Evolutionary conservation across 2,888 invertebrate genomes (phyloP).

Genomic region (Seira sanloemensis): DNA sequence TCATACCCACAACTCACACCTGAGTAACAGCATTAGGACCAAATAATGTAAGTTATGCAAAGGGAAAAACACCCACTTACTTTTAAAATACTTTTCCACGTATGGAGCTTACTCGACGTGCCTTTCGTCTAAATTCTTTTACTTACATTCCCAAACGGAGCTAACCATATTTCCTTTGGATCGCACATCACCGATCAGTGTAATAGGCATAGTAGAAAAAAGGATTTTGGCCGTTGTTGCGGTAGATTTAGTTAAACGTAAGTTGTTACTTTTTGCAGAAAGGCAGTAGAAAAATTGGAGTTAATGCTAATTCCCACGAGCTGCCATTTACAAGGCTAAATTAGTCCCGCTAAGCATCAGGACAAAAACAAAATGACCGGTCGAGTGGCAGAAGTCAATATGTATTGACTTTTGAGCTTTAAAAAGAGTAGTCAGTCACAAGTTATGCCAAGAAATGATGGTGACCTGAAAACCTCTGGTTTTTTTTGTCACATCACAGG

Average conservation of each 20-base stretch:
- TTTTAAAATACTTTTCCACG: slow-evolving; percentile 12
- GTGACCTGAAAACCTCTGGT: too few relatives aligned
- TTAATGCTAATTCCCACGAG: slow-evolving; percentile 22
- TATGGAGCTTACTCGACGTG: neutral
- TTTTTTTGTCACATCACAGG: too few relatives aligned
- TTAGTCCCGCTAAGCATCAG: neutral
- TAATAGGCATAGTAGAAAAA: neutral
- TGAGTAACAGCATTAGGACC: slow-evolving; percentile 16
- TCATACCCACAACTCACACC: slow-evolving; percentile 40
- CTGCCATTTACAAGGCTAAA: slow-evolving; percentile 19
- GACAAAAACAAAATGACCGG: neutral
- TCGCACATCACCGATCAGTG: too few relatives aligned
- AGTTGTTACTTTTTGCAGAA: neutral
- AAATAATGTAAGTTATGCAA: slow-evolving; percentile 3
- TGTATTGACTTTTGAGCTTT: too few relatives aligned
- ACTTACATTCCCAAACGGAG: neutral
- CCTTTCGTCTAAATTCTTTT: neutral
- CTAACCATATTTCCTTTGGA: neutral
- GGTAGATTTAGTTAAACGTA: slow-evolving; percentile 11
- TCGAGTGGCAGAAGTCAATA: too few relatives aligned
- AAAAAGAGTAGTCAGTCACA: too few relatives aligned
- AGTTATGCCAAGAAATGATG: too few relatives aligned
- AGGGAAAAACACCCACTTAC: slow-evolving; percentile 15
- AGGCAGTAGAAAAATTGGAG: neutral
- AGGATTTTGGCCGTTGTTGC: neutral